Evolutionary conservation across 2,797 vertebrate species (phyloP).

Genomic region (Anabacerthia variegaticeps): DNA sequence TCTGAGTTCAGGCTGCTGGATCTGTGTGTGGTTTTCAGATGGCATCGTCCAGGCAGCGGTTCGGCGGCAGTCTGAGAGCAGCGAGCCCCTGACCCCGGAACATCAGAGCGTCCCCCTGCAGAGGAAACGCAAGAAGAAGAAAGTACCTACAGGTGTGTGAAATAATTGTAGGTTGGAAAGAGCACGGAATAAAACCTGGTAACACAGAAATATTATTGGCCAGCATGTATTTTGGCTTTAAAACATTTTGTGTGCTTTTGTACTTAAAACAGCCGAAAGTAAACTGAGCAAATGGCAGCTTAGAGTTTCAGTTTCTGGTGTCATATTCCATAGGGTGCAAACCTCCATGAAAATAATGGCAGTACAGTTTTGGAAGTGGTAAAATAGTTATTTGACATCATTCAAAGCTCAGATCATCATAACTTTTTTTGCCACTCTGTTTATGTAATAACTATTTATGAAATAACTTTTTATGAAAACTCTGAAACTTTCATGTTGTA

Average conservation of each 20-base stretch:
- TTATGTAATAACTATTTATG: background rate
- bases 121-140: slow-evolving; percentile 85
- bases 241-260: background rate
- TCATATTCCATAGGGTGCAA: background rate
- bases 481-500: background rate
- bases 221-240: background rate
- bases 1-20: background rate
- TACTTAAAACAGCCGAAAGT: background rate
- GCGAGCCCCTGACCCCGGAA: slow-evolving; percentile 78
- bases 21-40: slow-evolving; percentile 50
- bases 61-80: slow-evolving; percentile 74
- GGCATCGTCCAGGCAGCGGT: slow-evolving; percentile 66
- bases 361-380: background rate
- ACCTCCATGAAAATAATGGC: background rate
- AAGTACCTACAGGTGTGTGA: slow-evolving; percentile 73
- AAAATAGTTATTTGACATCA: background rate
- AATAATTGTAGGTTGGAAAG: background rate
- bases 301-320: background rate
- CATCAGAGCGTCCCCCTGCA: slow-evolving; percentile 68
- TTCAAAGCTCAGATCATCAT: background rate
- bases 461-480: background rate
- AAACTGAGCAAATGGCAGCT: background rate
- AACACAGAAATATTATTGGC: background rate
- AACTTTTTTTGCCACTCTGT: background rate
- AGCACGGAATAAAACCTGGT: background rate